A percentile compares a stretch with the other conserved stretches of the same genome.
phyloP scores from a whole-genome alignment of 2,888 invertebrate genomes.

The Drosophila stalkeri region DNA sequence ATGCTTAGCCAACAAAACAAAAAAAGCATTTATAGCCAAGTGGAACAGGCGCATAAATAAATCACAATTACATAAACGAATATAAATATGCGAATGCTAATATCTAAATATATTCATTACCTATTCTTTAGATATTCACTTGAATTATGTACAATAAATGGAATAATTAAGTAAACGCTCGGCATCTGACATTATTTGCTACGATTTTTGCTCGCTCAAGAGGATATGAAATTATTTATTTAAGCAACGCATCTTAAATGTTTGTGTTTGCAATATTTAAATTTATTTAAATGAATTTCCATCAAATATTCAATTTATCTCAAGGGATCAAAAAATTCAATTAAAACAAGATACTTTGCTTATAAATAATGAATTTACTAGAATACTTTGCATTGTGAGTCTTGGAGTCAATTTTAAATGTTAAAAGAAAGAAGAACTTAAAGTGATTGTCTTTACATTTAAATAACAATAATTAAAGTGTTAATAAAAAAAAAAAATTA shows the following conservation, averaged over 20 bases:
- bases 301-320: constrained; percentile 12
- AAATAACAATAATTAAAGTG: background rate
- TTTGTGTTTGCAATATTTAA: background rate
- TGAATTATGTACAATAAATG: constrained; percentile 7
- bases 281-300: constrained; percentile 1
- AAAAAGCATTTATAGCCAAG: background rate
- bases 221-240: constrained; percentile 1
- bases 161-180: constrained; percentile 21
- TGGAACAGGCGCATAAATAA: constrained; percentile 44
- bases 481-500: no score
- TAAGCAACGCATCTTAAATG: background rate
- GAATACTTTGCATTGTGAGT: background rate
- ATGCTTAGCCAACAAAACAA: constrained; percentile 18
- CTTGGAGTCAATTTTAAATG: background rate
- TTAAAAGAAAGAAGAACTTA: no score
- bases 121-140: constrained; percentile 7
- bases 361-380: background rate
- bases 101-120: constrained; percentile 4
- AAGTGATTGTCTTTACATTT: background rate
- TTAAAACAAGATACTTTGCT: background rate
- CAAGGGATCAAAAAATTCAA: background rate
- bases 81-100: constrained; percentile 3
- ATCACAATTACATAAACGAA: constrained; percentile 11
- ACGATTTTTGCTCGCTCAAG: background rate
- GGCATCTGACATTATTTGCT: background rate